Evolutionary conservation across 2,797 vertebrate species (phyloP).

Genomic region (Glyptemys insculpta): DNA sequence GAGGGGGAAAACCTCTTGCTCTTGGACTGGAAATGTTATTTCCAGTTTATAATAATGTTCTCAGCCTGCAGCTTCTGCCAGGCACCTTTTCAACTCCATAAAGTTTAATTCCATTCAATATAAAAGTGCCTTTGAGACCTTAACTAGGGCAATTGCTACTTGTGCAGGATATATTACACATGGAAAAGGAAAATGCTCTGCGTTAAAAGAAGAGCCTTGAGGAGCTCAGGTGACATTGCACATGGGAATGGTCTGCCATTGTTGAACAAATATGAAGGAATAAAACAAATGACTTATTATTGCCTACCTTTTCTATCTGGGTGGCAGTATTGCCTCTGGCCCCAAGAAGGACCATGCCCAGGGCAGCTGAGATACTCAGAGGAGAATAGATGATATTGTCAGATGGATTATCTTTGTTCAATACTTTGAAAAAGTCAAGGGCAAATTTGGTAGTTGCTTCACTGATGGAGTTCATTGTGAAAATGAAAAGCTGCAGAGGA

Average conservation of each 20-base stretch:
- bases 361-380: conserved; percentile 68
- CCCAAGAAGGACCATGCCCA: conserved; percentile 74
- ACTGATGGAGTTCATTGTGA: conserved; percentile 64
- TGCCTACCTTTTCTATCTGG: conserved; percentile 66
- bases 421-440: conserved; percentile 65
- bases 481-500: background rate
- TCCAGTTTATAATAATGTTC: background rate
- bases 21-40: background rate
- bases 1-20: background rate
- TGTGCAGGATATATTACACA: background rate
- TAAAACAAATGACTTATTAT: background rate
- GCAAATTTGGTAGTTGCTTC: conserved; percentile 69
- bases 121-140: background rate
- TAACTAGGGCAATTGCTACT: background rate
- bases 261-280: background rate
- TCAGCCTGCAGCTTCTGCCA: background rate
- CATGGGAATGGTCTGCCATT: background rate
- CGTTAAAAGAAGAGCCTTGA: background rate
- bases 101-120: background rate
- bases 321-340: conserved; percentile 50
- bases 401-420: conserved; percentile 7
- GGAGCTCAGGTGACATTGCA: background rate
- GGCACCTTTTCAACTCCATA: background rate
- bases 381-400: conserved; percentile 73
- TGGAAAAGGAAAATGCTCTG: background rate